phyloP scores from a whole-genome alignment of 1,140 invertebrate genomes.

The Meloidogyne hapla region DNA sequence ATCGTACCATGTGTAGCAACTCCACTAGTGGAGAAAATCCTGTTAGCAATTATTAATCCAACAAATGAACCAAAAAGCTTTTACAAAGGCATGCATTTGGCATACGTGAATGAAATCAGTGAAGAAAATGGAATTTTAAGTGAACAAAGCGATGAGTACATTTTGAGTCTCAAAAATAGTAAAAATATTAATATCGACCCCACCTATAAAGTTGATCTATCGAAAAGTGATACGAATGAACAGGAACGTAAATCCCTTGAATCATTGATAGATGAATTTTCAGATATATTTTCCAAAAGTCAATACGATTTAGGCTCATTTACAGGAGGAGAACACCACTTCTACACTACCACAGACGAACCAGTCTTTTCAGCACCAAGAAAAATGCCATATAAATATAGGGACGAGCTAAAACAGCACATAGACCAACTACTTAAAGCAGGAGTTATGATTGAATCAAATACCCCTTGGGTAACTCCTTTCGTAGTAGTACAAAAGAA shows the following conservation, averaged over 20 bases:
- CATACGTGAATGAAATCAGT: conserved; percentile 10
- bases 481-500: conserved; percentile 22
- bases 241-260: background rate
- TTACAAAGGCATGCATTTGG: background rate
- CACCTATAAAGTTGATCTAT: background rate
- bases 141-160: background rate
- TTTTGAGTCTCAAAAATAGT: background rate
- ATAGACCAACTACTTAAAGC: background rate
- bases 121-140: background rate
- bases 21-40: too few species aligned
- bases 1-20: background rate
- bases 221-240: background rate
- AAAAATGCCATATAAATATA: conserved; percentile 14
- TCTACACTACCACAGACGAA: conserved; percentile 16
- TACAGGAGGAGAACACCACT: background rate
- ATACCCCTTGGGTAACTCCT: conserved; percentile 7
- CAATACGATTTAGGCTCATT: conserved; percentile 16
- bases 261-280: conserved; percentile 8
- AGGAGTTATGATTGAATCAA: conserved; percentile 9
- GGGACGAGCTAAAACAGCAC: background rate
- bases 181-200: background rate
- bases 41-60: background rate
- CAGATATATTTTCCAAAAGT: conserved; percentile 2
- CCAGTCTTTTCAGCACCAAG: background rate
- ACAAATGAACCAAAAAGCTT: background rate